phyloP scores from a whole-genome alignment of 2,113 vertebrate genomes.

The Tenrec ecaudatus region DNA sequence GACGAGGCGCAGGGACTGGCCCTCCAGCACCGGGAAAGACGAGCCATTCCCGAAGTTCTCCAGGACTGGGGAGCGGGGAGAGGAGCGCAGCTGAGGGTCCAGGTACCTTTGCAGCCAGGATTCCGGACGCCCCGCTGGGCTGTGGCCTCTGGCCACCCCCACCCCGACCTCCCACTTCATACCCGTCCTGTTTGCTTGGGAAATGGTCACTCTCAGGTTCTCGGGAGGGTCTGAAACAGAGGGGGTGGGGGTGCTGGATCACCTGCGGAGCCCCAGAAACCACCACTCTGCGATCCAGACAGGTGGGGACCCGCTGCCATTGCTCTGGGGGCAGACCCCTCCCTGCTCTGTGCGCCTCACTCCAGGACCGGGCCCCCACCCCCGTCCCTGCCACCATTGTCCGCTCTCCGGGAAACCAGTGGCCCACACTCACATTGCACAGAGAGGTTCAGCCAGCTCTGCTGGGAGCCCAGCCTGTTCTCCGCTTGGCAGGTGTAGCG shows the following conservation, averaged over 20 bases:
- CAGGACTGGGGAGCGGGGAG: background rate
- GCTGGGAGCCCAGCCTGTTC: no score
- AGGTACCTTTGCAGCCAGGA: background rate
- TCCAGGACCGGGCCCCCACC: background rate
- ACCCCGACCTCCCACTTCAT: background rate
- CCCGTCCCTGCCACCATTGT: no score
- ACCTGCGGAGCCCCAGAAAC: background rate
- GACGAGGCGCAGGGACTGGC: constrained; percentile 11
- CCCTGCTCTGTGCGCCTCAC: background rate
- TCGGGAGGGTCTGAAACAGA: constrained; percentile 71
- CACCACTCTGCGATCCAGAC: background rate
- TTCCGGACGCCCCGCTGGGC: accelerated
- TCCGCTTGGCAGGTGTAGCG: no score
- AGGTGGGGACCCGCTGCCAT: accelerated
- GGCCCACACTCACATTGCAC: constrained; percentile 73
- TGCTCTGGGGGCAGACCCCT: background rate
- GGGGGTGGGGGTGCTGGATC: background rate
- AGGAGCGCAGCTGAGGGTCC: background rate
- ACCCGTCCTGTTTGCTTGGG: constrained; percentile 68
- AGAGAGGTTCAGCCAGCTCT: constrained; percentile 58
- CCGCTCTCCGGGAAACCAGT: no score
- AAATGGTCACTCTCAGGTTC: constrained; percentile 38
- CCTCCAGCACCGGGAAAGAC: background rate
- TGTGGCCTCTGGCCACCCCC: background rate
- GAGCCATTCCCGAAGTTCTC: background rate